Evolutionary conservation across 2,888 invertebrate species (phyloP), one percentile per base, ranked within the genome.

Genomic region (Leucoptera coffeella): DNA sequence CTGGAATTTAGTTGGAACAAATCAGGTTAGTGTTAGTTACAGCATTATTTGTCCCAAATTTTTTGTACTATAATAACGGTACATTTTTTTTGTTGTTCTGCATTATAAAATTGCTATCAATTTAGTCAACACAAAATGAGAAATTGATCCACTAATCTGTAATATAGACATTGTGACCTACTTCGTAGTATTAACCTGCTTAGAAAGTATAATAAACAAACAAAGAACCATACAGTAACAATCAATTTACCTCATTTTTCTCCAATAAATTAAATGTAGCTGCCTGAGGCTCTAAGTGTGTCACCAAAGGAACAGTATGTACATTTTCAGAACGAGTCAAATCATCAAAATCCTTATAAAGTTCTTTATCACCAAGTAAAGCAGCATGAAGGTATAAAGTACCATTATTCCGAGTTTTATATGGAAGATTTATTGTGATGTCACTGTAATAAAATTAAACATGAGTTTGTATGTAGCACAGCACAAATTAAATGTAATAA

Each of bases 401-500:
- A 1, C 94, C 95, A 73, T 95, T 95, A 30, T 80, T 77, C 9
- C 85, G 73, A 1, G 86, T 88, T 49, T 77, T 78, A 12, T 61
- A 54, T 3, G 92, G 88, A 35, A 94, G 62, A 34, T 78, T 73
- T 27, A 94, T 51, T 27, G 62, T 67, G 14, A 89, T 45, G 25
- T 76, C 73, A 40, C 89, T 89, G 47, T 22, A 45, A 47, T 27
- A 32, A 2, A 35, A 29, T 21, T 26, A 9, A 17, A 7, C 17
- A 17, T 7, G 17, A 17, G 6, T 17, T 17, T 7, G 9, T 17
- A 6, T 6, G 6, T 17, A 17, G 17, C 17, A 6, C 6, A 17
- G 9, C 9, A 9, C 6, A 17, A 17, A 17, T 9, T 7, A 17
- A 17, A 17, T 9, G 9, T 17, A 17, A 32, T 23, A 20, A 27